Evolutionary conservation across 1,140 invertebrate genomes (phyloP).

Genomic region (Eurosta solidaginis): DNA sequence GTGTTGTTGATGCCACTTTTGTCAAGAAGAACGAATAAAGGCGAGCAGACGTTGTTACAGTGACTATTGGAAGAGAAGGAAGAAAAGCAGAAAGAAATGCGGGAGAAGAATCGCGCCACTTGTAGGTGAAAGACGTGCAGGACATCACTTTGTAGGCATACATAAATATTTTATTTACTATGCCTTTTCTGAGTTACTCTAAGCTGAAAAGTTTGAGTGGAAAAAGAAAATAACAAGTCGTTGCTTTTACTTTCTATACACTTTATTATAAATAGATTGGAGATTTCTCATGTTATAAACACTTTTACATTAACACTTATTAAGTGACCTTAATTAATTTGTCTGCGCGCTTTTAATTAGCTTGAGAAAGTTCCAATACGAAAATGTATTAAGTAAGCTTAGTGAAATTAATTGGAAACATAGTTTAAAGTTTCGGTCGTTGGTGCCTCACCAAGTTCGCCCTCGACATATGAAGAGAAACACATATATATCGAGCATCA

Average conservation of each 20-base stretch:
- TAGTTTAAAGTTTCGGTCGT: neutral
- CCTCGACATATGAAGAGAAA: too few species aligned
- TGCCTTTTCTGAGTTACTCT: too few species aligned
- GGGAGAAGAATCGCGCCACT: too few species aligned
- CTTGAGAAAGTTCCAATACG: neutral
- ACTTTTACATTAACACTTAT: neutral
- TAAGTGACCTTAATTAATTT: conserved; percentile 7
- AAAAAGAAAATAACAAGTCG: neutral
- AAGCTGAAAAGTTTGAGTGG: neutral
- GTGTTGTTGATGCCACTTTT: neutral
- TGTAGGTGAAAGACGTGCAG: too few species aligned
- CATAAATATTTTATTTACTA: too few species aligned
- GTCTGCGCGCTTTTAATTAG: neutral
- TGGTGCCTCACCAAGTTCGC: too few species aligned
- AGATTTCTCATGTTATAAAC: neutral
- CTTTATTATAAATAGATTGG: neutral
- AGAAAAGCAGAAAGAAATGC: too few species aligned
- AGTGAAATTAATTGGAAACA: neutral
- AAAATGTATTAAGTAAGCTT: neutral
- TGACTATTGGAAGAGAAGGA: too few species aligned
- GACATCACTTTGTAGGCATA: too few species aligned
- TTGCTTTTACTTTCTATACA: neutral
- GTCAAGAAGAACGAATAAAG: neutral
- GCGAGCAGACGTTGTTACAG: too few species aligned
- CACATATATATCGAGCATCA: too few species aligned